Evolutionary conservation across 2,797 vertebrate species (phyloP).

Genomic region (Silurus lanzhouensis): DNA sequence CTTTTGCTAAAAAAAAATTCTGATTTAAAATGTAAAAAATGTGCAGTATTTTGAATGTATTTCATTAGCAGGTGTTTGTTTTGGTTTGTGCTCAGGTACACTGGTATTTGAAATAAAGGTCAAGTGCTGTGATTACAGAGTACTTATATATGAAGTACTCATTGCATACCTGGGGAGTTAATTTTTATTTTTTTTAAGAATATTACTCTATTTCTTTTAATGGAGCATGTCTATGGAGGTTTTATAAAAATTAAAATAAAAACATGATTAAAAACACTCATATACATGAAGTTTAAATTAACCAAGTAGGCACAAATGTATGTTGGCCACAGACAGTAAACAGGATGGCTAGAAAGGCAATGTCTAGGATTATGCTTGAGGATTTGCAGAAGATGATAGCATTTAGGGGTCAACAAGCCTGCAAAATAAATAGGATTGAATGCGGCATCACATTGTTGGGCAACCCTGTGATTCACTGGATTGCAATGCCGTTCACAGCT

Average conservation of each 20-base stretch:
- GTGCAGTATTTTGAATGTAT: background rate
- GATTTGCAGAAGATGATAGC: background rate
- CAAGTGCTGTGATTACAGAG: background rate
- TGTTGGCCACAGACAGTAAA: background rate
- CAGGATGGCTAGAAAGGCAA: background rate
- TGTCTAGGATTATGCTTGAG: background rate
- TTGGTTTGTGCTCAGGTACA: background rate
- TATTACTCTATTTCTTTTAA: background rate
- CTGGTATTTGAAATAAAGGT: background rate
- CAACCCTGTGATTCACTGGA: background rate
- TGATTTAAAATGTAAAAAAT: background rate
- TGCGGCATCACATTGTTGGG: background rate
- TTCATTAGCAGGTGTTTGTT: background rate
- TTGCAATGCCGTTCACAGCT: background rate
- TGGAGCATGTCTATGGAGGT: background rate
- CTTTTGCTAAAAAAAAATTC: background rate
- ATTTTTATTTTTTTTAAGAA: background rate
- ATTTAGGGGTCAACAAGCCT: background rate
- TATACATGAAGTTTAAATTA: background rate
- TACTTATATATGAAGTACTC: background rate
- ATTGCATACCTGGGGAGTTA: background rate
- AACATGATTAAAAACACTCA: background rate
- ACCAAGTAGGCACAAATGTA: background rate
- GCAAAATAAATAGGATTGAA: background rate
- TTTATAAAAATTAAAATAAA: background rate